phyloP scores from a whole-genome alignment of 2,113 vertebrate genomes.

The Phrynosoma platyrhinos region DNA sequence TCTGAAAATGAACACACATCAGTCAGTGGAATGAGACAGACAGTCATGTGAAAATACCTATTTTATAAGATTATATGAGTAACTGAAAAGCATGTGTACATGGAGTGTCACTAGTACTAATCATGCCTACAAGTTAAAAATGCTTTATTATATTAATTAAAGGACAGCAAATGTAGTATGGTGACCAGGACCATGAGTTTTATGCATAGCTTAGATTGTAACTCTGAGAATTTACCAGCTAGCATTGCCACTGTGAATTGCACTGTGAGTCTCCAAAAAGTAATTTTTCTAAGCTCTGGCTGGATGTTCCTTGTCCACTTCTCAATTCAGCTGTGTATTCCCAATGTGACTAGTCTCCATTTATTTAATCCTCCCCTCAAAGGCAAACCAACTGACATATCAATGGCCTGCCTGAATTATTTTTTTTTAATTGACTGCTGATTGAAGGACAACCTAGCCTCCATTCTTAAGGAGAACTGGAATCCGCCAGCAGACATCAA shows the following conservation, averaged over 20 bases:
- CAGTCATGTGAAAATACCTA: not conserved
- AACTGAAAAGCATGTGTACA: not conserved
- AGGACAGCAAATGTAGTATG: not conserved
- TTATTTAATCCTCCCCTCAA: not conserved
- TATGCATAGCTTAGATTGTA: too few relatives aligned
- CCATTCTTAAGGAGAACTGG: too few relatives aligned
- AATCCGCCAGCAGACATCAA: too few relatives aligned
- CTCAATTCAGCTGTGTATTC: not conserved
- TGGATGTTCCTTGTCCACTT: not conserved
- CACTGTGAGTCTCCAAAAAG: too few relatives aligned
- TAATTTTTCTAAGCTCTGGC: too few relatives aligned
- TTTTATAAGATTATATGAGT: constrained; percentile 1
- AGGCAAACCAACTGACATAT: too few relatives aligned
- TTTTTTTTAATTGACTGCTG: not conserved
- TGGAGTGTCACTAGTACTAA: not conserved
- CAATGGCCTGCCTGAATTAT: too few relatives aligned
- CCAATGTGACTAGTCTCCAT: not conserved
- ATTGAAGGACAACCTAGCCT: too few relatives aligned
- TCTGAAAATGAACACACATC: constrained; percentile 77
- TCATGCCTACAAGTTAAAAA: not conserved
- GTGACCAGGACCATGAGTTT: not conserved
- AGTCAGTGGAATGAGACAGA: constrained; percentile 42
- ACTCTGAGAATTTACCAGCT: too few relatives aligned
- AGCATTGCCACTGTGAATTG: too few relatives aligned
- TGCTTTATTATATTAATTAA: not conserved